Evolutionary conservation across 2,113 vertebrate species (phyloP), one percentile per base, ranked within the genome.

Genomic region (Cryptoleucopteryx plumbea): DNA sequence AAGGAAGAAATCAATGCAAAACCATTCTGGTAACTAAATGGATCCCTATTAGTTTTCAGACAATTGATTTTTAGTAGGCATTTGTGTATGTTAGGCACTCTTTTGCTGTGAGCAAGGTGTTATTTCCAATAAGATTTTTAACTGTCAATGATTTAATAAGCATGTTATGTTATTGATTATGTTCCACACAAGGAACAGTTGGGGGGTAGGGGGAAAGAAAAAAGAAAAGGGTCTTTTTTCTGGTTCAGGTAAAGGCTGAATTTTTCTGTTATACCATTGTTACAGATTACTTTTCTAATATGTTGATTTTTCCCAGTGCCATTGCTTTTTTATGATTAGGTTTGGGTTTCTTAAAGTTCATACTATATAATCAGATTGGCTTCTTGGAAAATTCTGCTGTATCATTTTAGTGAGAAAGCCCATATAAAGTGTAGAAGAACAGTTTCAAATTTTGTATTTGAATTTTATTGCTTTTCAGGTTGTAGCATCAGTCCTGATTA

Each of bases 1-100:
- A 79, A 26, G 48, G 53, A 68, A 86, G 73, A 87, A 80, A 91
- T 95, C 89, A 5, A 50, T 95, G 66, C 58, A 88, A 56, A 94
- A 38, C 31, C 25, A 38, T 95, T 93, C 29, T 29, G 9, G 71
- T 82, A 82, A 77, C 52, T 68, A 66, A 82, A 94, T 80, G 40
- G 65, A 66, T 88, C 61, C 77, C 82, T 80, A 5, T 80, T 91
- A 82, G 78, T 82, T 89, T 65, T 72, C 82, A 90, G 66, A 18
- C 45, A 59, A 77, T 88, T 45, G 74, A 50, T 91, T 95, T 95
- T 90, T 55, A 79, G 36, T 78, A 75, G 56, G n/a, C 16, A 38
- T 86, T 82, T 58, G 63, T 58, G n/a, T 75, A 17, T 65, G 78
- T 88, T n/a, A 77, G 53, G 58, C 55, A n/a, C 8, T 63, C 14